Evolutionary conservation across 2,888 invertebrate species (phyloP), one percentile per base, ranked within the genome.

Genomic region (Didymodactylos carnosus): DNA sequence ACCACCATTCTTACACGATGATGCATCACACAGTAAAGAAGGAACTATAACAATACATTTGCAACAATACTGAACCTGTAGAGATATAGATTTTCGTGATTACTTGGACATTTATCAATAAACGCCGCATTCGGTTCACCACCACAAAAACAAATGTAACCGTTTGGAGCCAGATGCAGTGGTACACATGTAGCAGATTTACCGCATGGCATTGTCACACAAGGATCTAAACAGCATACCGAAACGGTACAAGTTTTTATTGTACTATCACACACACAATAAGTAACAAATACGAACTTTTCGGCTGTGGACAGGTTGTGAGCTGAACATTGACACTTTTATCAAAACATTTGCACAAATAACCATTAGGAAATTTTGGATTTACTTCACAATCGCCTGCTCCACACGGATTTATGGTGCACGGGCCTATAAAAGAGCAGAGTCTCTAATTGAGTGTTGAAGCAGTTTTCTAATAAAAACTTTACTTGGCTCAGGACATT

Each of bases 271-370:
- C 23, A 14, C 10, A 23, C n/a, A 7, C 39, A 35, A 27, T 25
- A 19, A 40, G 25, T 35, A 7, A 53, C 41, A 43, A 71, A 74
- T 43, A 35, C 25, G 19, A 53, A 71, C 41, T 51, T 71, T 39
- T 74, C 41, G 71, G 71, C 35, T 39, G 71, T 71, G 69, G 62
- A 72, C 23, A 72, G 69, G 25, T 40, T 14, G 23, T 39, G 8
- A 41, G 8, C 25, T 70, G 40, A 41, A 70, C 40, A n/a, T n/a
- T n/a, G n/a, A n/a, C n/a, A 13, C 25, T 25, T 25, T 53, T 53
- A 43, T 75, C 75, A 29, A 29, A 41, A 51, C 75, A 75, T 72
- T 72, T 62, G 25, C 75, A 75, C 10, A 71, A 69, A 19, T 75
- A 75, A 11, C 71, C 51, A 70, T 72, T 40, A 13, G 39, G 69